Evolutionary conservation across 2,888 invertebrate species (phyloP).

Genomic region (Dicyrtomina minuta): DNA sequence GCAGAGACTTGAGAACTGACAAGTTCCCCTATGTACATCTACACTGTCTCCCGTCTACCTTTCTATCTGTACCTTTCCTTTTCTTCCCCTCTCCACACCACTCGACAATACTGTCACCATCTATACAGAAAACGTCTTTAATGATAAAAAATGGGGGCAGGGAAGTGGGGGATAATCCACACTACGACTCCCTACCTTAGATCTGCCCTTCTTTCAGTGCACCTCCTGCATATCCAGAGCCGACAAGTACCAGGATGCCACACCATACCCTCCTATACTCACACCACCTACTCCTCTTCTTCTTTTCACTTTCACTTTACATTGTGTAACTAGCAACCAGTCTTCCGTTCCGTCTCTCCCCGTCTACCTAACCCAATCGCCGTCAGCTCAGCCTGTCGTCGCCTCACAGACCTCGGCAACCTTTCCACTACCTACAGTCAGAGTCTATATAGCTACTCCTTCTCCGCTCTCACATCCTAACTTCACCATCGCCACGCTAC

Average conservation of each 20-base stretch:
- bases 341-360: neutral
- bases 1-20: neutral
- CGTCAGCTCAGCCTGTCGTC: no score
- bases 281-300: neutral
- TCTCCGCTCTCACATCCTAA: no score
- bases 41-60: neutral
- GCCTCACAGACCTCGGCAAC: no score
- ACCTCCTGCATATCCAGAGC: no score
- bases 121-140: neutral
- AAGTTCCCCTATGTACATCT: no score
- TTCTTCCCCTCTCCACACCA: neutral
- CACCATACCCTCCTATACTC: neutral
- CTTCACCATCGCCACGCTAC: no score
- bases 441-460: no score
- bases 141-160: slow-evolving; percentile 2
- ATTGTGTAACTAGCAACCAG: neutral
- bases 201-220: neutral
- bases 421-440: no score
- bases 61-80: neutral
- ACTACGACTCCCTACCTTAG: slow-evolving; percentile 27
- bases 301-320: neutral
- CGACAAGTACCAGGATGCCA: no score
- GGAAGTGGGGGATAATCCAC: slow-evolving; percentile 16
- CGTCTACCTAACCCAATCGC: no score
- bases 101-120: neutral